Evolutionary conservation across 2,888 invertebrate species (phyloP), one percentile per base, ranked within the genome.

Genomic region (Morinoia aosen): DNA sequence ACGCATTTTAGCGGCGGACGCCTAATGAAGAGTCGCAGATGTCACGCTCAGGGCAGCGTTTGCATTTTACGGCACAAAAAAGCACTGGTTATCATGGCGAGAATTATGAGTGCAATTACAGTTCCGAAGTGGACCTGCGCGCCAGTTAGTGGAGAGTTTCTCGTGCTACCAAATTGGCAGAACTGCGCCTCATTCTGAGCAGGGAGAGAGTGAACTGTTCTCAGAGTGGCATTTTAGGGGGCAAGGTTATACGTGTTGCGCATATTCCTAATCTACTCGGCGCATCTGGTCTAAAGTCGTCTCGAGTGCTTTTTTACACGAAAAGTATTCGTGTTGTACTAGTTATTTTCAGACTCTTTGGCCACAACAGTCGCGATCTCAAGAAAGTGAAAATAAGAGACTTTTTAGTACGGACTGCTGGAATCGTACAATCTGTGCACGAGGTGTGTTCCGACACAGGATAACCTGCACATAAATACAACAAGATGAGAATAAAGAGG

Each of bases 11-110:
- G 90, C 48, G 11, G 90, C 90, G 12, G 40, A 14, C 16, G 58
- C 93, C 93, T 93, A 93, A 93, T 93, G 93, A 93, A 93, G 93
- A 48, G 93, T 58, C 56, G 19, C 93, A 93, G 93, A 93, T 93
- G 93, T 57, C 93, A 93, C 93, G 57, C 93, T 56, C 93, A 93
- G 93, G 48, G 57, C 33, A 11, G 48, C n/a, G 57, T 93, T 57
- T 93, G 19, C 93, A 48, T 93, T 93, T 93, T 57, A 93, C 25
- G 39, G 58, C 93, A 57, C 93, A 93, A 93, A 93, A 93, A 93
- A 33, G 48, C 57, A 33, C 93, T 93, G 93, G 48, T 93, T 93
- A 93, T 93, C 93, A 93, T 57, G 93, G 25, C 93, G 93, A 93
- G 58, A 93, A 56, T 93, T 93, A 93, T 93, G 93, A 93, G 57